Evolutionary conservation across 2,888 invertebrate genomes (phyloP), one percentile per base, ranked within the genome.

Genomic region (Sphaeridia pumilis): DNA sequence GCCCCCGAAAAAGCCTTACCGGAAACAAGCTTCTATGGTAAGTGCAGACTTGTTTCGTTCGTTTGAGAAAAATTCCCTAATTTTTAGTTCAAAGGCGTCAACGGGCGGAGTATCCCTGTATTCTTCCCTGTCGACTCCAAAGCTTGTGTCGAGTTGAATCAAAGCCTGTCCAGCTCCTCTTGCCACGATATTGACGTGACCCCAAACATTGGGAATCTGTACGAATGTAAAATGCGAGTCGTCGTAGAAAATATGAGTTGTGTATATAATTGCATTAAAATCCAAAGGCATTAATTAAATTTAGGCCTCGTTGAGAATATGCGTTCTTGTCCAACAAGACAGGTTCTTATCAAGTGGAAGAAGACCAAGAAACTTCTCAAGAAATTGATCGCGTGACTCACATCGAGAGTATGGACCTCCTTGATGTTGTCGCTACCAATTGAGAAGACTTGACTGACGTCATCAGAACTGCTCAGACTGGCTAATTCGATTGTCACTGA

Each of bases 111-210:
- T 61, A 52, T 70, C 70, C 28, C 66, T 61, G 21, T 69, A 64
- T 34, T 66, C 67, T 21, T 69, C 68, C 57, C 67, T 67, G 58
- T 74, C 74, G 3, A 74, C 67, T n/a, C 72, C 72, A 56, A 71
- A 73, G 43, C 66, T 67, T 22, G 72, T 67, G 38, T 74, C 73
- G 63, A 76, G 64, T 67, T 76, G 76, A 34, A 76, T 68, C 28
- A 77, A 67, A 1, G 76, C 75, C 55, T 76, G 69, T 1, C 77
- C 78, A 4, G 74, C 71, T 38, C 77, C 78, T 61, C 70, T 68
- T 3, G 73, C 75, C 24, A 70, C 66, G 2, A 75, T 70, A 56
- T 72, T 70, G n/a, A 75, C 69, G 61, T 73, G 73, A 25, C 76
- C 76, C 72, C 73, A 77, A 2, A 75, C 73, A 45, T 69, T 66